These are phyloP conservation scores for Eciton burchellii DNA, from an alignment of 1,140 invertebrate species.

Conservation along the genomic window DNA sequence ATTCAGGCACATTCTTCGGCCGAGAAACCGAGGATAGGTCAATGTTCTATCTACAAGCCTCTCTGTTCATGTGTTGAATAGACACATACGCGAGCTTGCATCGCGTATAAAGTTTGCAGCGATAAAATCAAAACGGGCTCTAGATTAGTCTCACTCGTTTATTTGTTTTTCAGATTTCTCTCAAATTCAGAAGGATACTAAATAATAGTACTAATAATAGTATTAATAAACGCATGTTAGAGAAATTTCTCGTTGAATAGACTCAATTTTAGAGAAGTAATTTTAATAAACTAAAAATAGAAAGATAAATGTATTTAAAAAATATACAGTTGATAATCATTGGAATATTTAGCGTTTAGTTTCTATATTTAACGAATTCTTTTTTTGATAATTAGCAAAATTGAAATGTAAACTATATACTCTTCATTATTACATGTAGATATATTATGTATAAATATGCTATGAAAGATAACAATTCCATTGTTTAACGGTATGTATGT, in stretches of 20 bases:
- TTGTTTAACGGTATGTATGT: neutral
- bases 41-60: conserved; percentile 63
- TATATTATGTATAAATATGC: too few species aligned
- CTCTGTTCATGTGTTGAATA: conserved; percentile 10
- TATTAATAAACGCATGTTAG: neutral
- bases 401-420: too few species aligned
- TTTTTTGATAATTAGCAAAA: too few species aligned
- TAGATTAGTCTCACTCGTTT: neutral
- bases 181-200: neutral
- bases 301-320: neutral
- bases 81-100: neutral
- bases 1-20: conserved; percentile 44
- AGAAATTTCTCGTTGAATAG: neutral
- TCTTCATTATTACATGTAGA: too few species aligned
- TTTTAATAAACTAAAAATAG: too few species aligned
- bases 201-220: conserved; percentile 8
- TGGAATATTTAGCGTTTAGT: too few species aligned
- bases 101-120: neutral
- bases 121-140: conserved; percentile 3
- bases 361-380: too few species aligned
- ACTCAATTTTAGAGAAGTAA: too few species aligned
- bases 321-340: neutral
- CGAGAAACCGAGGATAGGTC: conserved; percentile 53
- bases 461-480: neutral
- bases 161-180: neutral